These are phyloP conservation scores for Macropus fuliginosus DNA, from an alignment of 2,797 vertebrate species.

Conservation along the genomic window DNA sequence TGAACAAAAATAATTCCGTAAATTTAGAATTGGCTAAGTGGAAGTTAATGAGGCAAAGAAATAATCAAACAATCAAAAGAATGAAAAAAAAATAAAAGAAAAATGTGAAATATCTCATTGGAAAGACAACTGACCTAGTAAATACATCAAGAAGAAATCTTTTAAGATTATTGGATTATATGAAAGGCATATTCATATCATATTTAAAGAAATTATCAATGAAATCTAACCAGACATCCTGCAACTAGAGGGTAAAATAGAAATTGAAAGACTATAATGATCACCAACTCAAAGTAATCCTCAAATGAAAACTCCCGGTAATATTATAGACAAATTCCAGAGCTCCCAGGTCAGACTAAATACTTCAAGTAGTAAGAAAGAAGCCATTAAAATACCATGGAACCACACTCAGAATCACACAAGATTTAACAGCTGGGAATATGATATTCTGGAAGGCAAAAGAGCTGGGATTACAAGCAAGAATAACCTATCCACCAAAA, in stretches of 20 bases:
- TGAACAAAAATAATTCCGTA: not conserved
- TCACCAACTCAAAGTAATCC: not conserved
- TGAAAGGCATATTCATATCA: not conserved
- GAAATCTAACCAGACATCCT: not conserved
- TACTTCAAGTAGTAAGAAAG: not conserved
- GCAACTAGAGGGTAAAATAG: not conserved
- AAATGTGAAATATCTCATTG: not conserved
- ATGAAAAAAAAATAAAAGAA: not conserved
- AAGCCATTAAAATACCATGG: not conserved
- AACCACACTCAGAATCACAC: not conserved
- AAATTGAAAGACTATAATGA: not conserved
- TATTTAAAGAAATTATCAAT: not conserved
- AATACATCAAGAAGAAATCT: not conserved
- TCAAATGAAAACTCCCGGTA: not conserved
- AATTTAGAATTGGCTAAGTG: not conserved
- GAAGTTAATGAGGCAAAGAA: not conserved
- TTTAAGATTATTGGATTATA: not conserved
- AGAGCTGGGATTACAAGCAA: not conserved
- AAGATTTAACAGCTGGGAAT: not conserved
- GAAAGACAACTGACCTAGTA: not conserved
- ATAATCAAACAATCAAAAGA: not conserved
- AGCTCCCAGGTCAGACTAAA: not conserved
- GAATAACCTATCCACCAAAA: not conserved
- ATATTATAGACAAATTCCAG: not conserved
- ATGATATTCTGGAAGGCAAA: not conserved